These are phyloP conservation scores for Octodon degus DNA, from an alignment of 2,113 vertebrate species.

Conservation along the genomic window DNA sequence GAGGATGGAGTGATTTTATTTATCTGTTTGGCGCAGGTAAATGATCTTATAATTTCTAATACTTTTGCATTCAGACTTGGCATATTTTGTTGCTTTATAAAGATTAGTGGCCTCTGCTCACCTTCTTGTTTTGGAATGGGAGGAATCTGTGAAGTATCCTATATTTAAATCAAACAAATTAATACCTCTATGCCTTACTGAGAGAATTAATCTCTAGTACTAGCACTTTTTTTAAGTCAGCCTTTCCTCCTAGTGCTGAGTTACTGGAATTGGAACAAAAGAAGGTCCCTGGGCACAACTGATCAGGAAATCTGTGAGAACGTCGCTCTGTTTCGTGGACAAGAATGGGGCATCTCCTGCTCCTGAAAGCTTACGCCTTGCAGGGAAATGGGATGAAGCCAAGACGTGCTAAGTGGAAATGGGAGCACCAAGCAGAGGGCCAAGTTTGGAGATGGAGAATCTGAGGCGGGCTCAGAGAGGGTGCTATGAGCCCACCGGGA, in stretches of 20 bases:
- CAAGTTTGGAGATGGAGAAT: neutral
- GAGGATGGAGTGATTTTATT: neutral
- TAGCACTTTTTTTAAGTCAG: constrained; percentile 7
- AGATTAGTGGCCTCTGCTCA: neutral
- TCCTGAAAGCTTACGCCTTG: neutral
- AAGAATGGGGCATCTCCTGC: neutral
- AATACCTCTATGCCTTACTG: neutral
- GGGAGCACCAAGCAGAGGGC: neutral
- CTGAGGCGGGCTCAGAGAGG: neutral
- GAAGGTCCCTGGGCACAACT: neutral
- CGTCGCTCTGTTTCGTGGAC: neutral
- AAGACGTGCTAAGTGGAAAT: neutral
- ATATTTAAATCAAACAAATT: constrained; percentile 3
- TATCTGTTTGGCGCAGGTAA: neutral
- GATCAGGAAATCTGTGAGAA: neutral
- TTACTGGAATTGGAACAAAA: neutral
- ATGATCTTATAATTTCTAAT: constrained; percentile 7
- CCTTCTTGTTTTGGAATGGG: neutral
- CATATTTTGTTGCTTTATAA: neutral
- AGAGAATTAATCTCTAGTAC: neutral
- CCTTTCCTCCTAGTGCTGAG: neutral
- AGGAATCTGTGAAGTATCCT: neutral
- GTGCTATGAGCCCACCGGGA: neutral
- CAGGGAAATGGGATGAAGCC: neutral
- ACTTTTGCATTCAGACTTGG: neutral